Evolutionary conservation across 2,113 vertebrate species (phyloP), one percentile per base, ranked within the genome.

Genomic region (Pteronura brasiliensis): DNA sequence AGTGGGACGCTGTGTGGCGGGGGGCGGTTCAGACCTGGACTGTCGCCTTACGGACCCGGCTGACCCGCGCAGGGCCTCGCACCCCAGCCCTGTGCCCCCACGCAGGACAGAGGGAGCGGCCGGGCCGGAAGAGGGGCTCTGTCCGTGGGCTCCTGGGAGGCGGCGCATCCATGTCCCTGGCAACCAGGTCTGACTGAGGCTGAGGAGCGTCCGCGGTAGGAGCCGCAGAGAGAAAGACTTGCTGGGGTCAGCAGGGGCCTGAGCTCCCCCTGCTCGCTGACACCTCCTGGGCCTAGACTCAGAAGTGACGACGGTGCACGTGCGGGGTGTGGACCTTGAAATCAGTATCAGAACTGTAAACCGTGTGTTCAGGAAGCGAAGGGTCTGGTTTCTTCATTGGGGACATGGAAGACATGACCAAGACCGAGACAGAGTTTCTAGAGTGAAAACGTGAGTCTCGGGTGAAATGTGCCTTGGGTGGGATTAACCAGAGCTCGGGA

Each of bases 371-470:
- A 1, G 21, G 71, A n/a, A 44, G 52, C 14, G 4, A 42, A 61
- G 57, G 36, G n/a, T 34, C 4, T 2, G 15, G 13, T 1, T 7
- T 17, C 27, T 44, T 14, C 1, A 6, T 0, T 29, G 11, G 80
- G 80, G 39, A 47, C 17, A 0, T 10, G 6, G 39, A 47, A 44
- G 67, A 2, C 21, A 29, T 10, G 18, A 44, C 14, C 27, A 6
- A 84, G 52, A 74, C 4, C 8, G 55, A 31, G 55, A 31, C 23
- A 1, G 7, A 14, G 5, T n/a, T 61, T 47, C 23, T 49, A n/a
- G 34, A 36, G 67, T 47, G 65, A 72, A 23, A 39, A 57, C 6
- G 1, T 5, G 6, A 4, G 6, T 42, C 9, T 86, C 9, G 6
- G 49, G 25, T 57, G 52, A 7, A 31, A 12, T 12, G 9, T 8